Conservation (phyloP, 2,888 invertebrate genomes). For the Heterodera filipjevi region DNA sequence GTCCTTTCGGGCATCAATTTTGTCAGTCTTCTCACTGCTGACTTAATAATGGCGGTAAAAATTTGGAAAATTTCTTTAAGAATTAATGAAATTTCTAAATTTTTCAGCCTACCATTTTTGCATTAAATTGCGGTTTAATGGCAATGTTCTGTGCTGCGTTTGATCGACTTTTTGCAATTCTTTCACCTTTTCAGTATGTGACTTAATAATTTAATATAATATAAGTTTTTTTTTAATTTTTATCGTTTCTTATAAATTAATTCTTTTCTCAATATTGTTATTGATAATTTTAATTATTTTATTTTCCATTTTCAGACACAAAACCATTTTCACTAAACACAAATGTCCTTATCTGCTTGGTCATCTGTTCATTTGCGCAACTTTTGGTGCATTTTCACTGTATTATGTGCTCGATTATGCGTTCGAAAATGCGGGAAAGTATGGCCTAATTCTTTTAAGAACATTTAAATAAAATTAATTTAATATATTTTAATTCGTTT, state of each 20-base stretch:
- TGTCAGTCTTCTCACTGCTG: background rate
- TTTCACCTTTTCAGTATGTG: background rate
- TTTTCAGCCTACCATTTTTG: background rate
- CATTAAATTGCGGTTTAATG: background rate
- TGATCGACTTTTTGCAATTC: conserved; percentile 23
- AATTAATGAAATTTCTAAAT: background rate
- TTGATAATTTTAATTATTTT: background rate
- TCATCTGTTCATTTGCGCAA: conserved; percentile 2
- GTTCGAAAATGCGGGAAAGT: conserved; percentile 19
- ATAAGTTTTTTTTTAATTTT: background rate
- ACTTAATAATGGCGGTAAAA: background rate
- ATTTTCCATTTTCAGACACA: background rate
- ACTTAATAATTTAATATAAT: background rate
- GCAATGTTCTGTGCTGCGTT: conserved; percentile 1
- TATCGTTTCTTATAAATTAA: no score
- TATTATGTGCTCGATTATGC: background rate
- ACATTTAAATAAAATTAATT: background rate
- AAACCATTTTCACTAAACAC: background rate
- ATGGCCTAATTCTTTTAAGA: background rate
- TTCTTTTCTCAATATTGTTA: no score
- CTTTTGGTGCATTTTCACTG: conserved; percentile 4
- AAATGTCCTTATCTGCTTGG: conserved; percentile 12
- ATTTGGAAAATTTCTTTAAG: background rate
- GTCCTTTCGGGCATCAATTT: background rate
- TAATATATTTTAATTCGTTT: no score